phyloP scores from a whole-genome alignment of 2,888 invertebrate species.

The Caenorhabditis zanzibari region DNA sequence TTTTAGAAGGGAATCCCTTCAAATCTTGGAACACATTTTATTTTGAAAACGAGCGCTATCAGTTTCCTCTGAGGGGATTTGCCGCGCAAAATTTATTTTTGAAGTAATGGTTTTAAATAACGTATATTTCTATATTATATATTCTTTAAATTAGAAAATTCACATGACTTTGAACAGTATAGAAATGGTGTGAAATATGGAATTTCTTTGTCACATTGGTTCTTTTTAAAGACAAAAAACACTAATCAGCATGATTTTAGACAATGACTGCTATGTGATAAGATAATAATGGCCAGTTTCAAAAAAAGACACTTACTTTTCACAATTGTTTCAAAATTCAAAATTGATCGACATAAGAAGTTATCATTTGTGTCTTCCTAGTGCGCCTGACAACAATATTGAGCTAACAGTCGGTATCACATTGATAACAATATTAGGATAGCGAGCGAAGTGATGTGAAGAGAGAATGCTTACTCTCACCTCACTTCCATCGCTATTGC shows the following conservation, averaged over 20 bases:
- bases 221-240: constrained; percentile 5
- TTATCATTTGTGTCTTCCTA: constrained; percentile 2
- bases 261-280: constrained; percentile 4
- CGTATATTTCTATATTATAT: too few species aligned
- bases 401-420: not conserved
- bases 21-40: not conserved
- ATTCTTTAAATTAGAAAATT: too few species aligned
- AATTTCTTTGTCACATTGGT: constrained; percentile 1
- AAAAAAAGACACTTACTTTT: constrained; percentile 9
- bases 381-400: constrained; percentile 19
- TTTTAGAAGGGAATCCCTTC: not conserved
- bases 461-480: constrained; percentile 57
- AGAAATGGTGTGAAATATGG: not conserved
- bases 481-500: constrained; percentile 49
- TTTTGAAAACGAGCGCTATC: not conserved
- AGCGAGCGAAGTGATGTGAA: not conserved
- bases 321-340: not conserved
- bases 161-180: not conserved
- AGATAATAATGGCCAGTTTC: constrained; percentile 20
- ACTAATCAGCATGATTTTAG: constrained; percentile 22
- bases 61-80: too few species aligned
- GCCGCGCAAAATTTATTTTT: too few species aligned
- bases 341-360: constrained; percentile 33
- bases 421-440: constrained; percentile 35
- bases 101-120: too few species aligned